A percentile compares a stretch with the other conserved stretches of the same genome.
phyloP scores from a whole-genome alignment of 2,888 invertebrate genomes.

The Caenorhabditis macrosperma region DNA sequence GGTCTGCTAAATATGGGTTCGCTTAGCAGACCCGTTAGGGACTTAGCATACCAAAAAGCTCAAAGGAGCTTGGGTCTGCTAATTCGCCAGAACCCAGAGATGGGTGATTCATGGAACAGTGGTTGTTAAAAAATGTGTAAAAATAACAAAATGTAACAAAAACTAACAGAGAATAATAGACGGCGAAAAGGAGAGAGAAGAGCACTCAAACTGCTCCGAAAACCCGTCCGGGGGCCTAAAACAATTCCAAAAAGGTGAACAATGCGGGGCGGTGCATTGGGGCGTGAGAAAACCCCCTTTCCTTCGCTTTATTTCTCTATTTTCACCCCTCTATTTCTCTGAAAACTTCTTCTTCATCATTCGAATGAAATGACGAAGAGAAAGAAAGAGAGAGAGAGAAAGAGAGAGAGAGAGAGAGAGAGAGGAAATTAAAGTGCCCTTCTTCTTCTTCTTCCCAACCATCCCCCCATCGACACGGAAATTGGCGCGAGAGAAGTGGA shows the following conservation, averaged over 20 bases:
- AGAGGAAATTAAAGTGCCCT: conserved; percentile 24
- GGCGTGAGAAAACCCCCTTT: conserved; percentile 33
- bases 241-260: conserved; percentile 50
- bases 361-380: too few species aligned
- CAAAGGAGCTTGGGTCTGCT: too few species aligned
- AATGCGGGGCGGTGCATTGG: conserved; percentile 35
- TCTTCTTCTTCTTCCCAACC: neutral
- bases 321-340: neutral
- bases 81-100: too few species aligned
- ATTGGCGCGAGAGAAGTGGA: neutral
- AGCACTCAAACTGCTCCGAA: conserved; percentile 4
- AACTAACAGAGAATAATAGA: too few species aligned
- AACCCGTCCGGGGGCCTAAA: conserved; percentile 10
- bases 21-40: too few species aligned
- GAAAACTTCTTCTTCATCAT: too few species aligned
- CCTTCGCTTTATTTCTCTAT: neutral
- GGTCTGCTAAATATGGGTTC: too few species aligned
- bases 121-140: too few species aligned
- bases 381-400: neutral
- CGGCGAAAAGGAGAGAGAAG: neutral
- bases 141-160: too few species aligned
- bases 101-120: too few species aligned
- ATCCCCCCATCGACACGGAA: neutral
- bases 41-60: too few species aligned
- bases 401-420: neutral